Evolutionary conservation across 2,797 vertebrate species (phyloP).

Genomic region (Typhlichthys subterraneus): DNA sequence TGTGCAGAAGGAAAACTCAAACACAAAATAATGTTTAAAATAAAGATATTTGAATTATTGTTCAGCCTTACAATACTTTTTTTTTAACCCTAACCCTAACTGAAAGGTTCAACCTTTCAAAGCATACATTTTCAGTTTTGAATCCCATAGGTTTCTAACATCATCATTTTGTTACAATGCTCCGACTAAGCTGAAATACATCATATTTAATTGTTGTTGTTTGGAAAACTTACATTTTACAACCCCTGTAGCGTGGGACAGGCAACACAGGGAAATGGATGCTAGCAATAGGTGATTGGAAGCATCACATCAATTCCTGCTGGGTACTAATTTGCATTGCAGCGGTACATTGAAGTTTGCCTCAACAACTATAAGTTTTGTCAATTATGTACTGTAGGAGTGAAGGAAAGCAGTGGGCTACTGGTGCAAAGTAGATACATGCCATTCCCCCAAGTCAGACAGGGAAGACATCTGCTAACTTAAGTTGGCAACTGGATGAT

Average conservation of each 20-base stretch:
- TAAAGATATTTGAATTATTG: no score
- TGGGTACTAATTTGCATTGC: slow-evolving; percentile 60
- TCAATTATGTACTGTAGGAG: slow-evolving; percentile 40
- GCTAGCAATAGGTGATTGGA: slow-evolving; percentile 14
- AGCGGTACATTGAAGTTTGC: slow-evolving; percentile 35
- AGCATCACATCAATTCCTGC: slow-evolving; percentile 35
- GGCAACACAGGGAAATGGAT: slow-evolving; percentile 37
- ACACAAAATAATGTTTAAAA: no score
- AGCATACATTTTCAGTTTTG: no score
- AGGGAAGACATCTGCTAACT: slow-evolving; percentile 28
- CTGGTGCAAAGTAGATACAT: slow-evolving; percentile 2
- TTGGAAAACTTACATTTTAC: slow-evolving; percentile 17
- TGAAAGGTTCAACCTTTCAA: no score
- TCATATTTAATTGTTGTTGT: not conserved
- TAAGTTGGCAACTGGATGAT: slow-evolving; percentile 53
- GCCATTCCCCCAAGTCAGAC: not conserved
- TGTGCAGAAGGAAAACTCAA: no score
- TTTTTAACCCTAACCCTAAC: no score
- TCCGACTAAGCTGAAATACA: not conserved
- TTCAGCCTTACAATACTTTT: no score
- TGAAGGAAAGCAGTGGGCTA: slow-evolving; percentile 21
- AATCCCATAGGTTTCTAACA: no score
- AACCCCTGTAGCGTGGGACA: slow-evolving; percentile 35
- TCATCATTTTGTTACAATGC: no score
- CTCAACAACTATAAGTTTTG: slow-evolving; percentile 39